Base-by-base conservation (phyloP, 2,797 vertebrate species). In the Pangasius mekongensis region DNA sequence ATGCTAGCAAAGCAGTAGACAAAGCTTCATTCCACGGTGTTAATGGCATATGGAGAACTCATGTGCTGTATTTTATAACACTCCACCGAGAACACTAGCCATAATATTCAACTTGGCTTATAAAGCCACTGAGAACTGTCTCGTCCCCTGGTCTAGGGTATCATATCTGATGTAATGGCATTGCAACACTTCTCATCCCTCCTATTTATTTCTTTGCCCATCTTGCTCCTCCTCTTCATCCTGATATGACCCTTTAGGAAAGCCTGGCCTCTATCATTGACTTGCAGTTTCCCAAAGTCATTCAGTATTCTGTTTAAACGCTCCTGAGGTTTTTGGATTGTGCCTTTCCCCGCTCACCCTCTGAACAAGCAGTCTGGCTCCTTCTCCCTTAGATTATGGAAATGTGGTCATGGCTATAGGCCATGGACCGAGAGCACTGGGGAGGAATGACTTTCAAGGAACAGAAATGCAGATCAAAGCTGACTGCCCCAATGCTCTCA, bases 231-330 rank as follows among this genome's bases (percentile, higher is more conserved):
- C 73, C 81, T 54, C 78, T 52, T 36, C 66, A 89, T 87, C 89
- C 92, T 94, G 82, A 90, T 66, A 90, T 92, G 93, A 94, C 93
- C 71, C 0, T 83, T 91, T 66, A 80, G 89, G 92, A 91, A 92
- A 91, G 91, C 91, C 58, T 91, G 83, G 87, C 89, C 90, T 90
- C 89, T 84, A 83, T 88, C 88, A 84, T 77, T 92, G 47, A 47
- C 78, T 73, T 90, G 73, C 89, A 90, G 91, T 91, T 92, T 93
- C 89, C 91, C 93, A 90, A 95, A 94, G 91, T 93, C 92, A 92
- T 93, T 89, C 90, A 90, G 92, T 94, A 93, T 95, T 95, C 93
- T 90, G 89, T 92, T 90, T 94, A 93, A 94, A 91, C 90, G 88
- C 88, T 92, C 85, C 82, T 92, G 88, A 87, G 92, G 94, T 95